Evolutionary conservation across 2,888 invertebrate genomes (phyloP), one percentile per base, ranked within the genome.

Genomic region (Herminia tarsipennalis): DNA sequence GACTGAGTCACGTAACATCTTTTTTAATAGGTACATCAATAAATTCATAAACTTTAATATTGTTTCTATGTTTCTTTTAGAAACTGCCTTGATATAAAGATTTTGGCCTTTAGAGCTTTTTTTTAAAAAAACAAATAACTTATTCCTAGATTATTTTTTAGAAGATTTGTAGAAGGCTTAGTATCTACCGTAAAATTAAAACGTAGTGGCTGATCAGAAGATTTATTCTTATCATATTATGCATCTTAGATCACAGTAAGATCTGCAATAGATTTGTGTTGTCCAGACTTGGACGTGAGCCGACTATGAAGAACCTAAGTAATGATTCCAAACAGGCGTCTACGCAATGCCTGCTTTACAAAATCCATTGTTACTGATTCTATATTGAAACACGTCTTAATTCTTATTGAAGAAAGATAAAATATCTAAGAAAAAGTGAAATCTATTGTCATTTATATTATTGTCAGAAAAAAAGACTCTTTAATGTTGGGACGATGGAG

Each of bases 221-320:
- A 64, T 64, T 56, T 56, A 58, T 61, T 51, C 51, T 56, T 40
- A 43, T 62, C 40, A 42, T 51, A 40, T 55, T 40, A 51, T 51
- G 52, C 61, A 71, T 61, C 13, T 36, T 29, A 68, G 30, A 67
- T 66, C 69, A 68, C 61, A 58, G 64, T 68, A 61, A 75, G 71
- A 66, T 65, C 64, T 62, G 59, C 64, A 62, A 58, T 67, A 61
- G 56, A 64, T 66, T 64, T 66, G 65, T 70, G 56, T 66, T 73
- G 69, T 72, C 67, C 55, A 65, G 35, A 22, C 46, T 48, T 43
- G 49, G 49, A 66, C 69, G 62, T 66, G 69, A 65, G 68, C 51
- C 30, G 62, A 58, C 53, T 66, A 25, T 58, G 56, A 42, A 55
- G 32, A 33, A 32, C 37, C 28, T 39, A 45, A 41, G 42, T 56